Conservation (phyloP, 2,797 vertebrate species). For the Mycteria americana region DNA sequence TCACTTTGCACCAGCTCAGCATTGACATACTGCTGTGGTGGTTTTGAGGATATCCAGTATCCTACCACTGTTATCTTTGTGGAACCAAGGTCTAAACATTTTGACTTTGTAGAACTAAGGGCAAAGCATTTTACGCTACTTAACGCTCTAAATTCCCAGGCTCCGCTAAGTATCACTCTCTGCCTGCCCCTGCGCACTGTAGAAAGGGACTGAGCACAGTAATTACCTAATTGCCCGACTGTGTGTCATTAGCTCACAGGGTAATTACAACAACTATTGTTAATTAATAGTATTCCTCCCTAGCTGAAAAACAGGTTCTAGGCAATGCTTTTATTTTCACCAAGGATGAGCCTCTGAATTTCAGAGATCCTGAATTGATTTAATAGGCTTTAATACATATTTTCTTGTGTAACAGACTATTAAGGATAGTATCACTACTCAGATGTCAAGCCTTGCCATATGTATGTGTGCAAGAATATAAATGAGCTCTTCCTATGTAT, state of each 20-base stretch:
- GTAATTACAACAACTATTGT: conserved; percentile 15
- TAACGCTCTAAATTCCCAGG: neutral
- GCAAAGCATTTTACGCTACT: neutral
- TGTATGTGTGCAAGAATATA: neutral
- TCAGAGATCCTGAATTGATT: neutral
- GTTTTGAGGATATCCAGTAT: neutral
- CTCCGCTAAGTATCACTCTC: neutral
- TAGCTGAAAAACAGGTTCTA: neutral
- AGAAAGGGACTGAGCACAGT: neutral
- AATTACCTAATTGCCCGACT: neutral
- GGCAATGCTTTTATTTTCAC: neutral
- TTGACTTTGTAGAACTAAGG: neutral
- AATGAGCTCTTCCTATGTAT: neutral
- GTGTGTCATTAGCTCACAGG: neutral
- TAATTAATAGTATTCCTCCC: neutral
- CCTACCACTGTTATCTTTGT: neutral
- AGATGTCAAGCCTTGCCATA: neutral
- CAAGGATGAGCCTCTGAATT: neutral
- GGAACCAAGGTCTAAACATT: neutral
- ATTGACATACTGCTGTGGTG: neutral
- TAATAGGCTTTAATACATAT: neutral
- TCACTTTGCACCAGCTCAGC: neutral
- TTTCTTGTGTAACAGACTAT: neutral
- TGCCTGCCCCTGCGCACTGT: neutral
- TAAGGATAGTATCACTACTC: neutral